Evolutionary conservation across 2,797 vertebrate genomes (phyloP).

Genomic region (Labeo calbasu): DNA sequence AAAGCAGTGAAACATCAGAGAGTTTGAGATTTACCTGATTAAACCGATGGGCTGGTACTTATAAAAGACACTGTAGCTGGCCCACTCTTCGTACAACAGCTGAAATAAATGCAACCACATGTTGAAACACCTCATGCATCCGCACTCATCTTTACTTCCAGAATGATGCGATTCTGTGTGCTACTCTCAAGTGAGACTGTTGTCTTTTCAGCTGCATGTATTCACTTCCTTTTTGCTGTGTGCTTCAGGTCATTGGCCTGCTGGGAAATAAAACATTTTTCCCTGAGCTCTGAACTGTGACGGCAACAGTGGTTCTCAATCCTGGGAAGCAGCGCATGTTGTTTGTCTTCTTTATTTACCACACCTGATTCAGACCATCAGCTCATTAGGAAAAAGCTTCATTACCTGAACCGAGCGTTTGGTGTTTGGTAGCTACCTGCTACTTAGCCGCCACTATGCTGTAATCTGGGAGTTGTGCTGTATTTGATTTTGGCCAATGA

Average conservation of each 20-base stretch:
- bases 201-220: neutral
- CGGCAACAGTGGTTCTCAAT: neutral
- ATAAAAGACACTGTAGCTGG: slow-evolving; percentile 92
- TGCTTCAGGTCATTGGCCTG: neutral
- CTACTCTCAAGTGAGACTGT: neutral
- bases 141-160: neutral
- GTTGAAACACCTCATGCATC: neutral
- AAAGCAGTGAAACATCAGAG: neutral
- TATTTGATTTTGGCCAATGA: neutral
- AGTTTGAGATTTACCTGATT: slow-evolving; percentile 80
- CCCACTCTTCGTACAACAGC: slow-evolving; percentile 96
- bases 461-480: neutral
- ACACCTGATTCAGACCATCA: neutral
- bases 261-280: neutral
- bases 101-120: slow-evolving; percentile 61
- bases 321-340: neutral
- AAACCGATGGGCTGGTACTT: slow-evolving; percentile 95
- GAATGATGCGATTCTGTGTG: neutral
- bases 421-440: neutral
- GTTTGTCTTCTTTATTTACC: neutral
- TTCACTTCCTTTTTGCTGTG: neutral
- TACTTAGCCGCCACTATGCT: neutral
- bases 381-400: neutral
- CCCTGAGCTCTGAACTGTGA: neutral
- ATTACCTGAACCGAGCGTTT: neutral